Percentiles rank a stretch among this genome's conserved stretches.
These are phyloP conservation scores for Chionodraco myersi DNA, from an alignment of 2,113 vertebrate species.

Conservation along the genomic window DNA sequence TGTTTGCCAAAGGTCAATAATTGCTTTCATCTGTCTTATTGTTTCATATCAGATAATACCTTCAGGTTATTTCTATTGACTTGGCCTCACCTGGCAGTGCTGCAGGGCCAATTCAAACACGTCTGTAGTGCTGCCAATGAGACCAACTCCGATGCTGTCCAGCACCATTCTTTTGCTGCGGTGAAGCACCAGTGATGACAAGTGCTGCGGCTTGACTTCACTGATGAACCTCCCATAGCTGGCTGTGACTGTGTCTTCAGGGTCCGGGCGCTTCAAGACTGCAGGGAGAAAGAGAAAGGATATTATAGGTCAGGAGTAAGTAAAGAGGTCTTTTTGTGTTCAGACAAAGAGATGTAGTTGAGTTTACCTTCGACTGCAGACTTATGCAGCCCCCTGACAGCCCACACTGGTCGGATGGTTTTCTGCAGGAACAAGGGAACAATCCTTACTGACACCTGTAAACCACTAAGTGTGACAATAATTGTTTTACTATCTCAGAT, in stretches of 20 bases:
- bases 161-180: slow-evolving; percentile 93
- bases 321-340: not conserved
- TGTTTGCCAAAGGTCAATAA: slow-evolving; percentile 19
- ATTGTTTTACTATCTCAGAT: not conserved
- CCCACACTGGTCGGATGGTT: slow-evolving; percentile 56
- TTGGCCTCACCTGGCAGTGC: slow-evolving; percentile 87
- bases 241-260: slow-evolving; percentile 85
- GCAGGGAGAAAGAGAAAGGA: slow-evolving; percentile 1
- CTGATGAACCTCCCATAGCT: slow-evolving; percentile 89
- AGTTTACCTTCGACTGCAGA: slow-evolving; percentile 83
- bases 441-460: not conserved
- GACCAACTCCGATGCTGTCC: slow-evolving; percentile 90
- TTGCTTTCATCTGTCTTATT: slow-evolving; percentile 21
- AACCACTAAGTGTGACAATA: not conserved
- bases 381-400: slow-evolving; percentile 76
- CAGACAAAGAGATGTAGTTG: not conserved
- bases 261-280: slow-evolving; percentile 77
- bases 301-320: not conserved
- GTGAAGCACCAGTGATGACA: slow-evolving; percentile 80
- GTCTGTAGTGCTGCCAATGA: slow-evolving; percentile 87
- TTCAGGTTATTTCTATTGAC: not conserved
- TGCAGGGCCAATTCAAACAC: slow-evolving; percentile 87
- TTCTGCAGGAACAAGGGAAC: slow-evolving; percentile 65
- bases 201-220: slow-evolving; percentile 78
- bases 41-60: slow-evolving; percentile 15